A percentile compares a stretch with the other conserved stretches of the same genome.
These are phyloP conservation scores for Erethizon dorsatum DNA, from an alignment of 2,797 vertebrate genomes.

Conservation along the genomic window DNA sequence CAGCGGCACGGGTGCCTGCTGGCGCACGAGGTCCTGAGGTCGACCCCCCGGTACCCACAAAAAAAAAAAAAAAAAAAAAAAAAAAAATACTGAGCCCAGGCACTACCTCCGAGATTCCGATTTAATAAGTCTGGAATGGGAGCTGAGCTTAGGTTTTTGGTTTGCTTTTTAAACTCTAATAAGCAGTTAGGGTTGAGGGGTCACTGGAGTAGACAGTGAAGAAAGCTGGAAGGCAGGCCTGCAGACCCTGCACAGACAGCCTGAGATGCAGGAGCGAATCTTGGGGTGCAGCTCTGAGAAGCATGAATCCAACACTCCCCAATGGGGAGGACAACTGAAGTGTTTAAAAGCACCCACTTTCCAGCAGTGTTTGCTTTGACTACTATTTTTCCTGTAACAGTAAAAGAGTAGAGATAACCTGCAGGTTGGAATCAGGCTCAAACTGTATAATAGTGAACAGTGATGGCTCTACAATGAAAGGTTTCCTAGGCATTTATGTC, in stretches of 20 bases:
- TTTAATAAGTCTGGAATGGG: neutral
- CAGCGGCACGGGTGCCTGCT: too few species aligned
- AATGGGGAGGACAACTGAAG: rapidly evolving
- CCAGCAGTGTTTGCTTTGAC: neutral
- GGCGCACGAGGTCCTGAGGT: too few species aligned
- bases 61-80: too few species aligned
- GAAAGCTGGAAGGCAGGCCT: too few species aligned
- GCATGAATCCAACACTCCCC: neutral
- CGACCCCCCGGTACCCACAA: too few species aligned
- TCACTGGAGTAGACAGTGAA: neutral
- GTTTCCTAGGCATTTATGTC: neutral
- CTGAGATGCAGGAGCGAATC: neutral
- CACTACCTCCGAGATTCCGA: neutral
- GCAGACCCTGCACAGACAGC: neutral
- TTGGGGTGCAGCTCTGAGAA: rapidly evolving
- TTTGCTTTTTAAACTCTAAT: neutral
- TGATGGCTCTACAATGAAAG: neutral
- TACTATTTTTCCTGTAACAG: neutral
- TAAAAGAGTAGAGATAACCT: neutral
- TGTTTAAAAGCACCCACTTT: neutral
- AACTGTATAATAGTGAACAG: neutral
- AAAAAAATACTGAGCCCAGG: neutral
- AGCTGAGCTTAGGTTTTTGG: neutral
- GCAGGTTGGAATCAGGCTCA: neutral
- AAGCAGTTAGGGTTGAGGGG: neutral